These are phyloP conservation scores for Sarcophaga rosellei DNA, from an alignment of 2,888 invertebrate genomes.

Conservation along the genomic window DNA sequence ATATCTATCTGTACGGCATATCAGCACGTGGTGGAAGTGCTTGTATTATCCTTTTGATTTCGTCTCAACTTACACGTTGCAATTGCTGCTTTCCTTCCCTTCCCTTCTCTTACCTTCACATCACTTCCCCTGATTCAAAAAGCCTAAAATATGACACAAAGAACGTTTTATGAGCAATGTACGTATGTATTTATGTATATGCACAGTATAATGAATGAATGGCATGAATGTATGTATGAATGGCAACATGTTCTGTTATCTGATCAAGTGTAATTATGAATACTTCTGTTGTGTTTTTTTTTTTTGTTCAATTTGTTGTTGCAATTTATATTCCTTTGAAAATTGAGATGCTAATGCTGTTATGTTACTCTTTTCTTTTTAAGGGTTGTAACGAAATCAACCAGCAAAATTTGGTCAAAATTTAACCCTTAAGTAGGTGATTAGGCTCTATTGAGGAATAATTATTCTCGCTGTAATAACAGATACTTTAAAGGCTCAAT, in stretches of 20 bases:
- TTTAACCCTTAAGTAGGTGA: constrained; percentile 61
- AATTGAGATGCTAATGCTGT: constrained; percentile 35
- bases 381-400: constrained; percentile 38
- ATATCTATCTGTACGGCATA: constrained; percentile 52
- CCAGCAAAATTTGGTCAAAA: constrained; percentile 55
- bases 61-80: constrained; percentile 59
- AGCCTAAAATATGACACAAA: background rate
- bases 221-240: background rate
- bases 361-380: background rate
- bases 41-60: constrained; percentile 32
- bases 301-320: constrained; percentile 32
- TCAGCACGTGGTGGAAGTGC: constrained; percentile 59
- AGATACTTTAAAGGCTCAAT: constrained; percentile 20
- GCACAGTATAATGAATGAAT: background rate
- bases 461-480: background rate
- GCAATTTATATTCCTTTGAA: constrained; percentile 42
- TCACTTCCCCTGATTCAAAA: background rate
- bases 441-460: constrained; percentile 30
- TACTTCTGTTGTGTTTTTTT: constrained; percentile 34
- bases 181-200: too few relatives aligned
- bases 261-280: constrained; percentile 69
- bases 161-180: background rate
- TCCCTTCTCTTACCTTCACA: constrained; percentile 4
- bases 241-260: constrained; percentile 64
- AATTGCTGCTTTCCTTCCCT: constrained; percentile 40